phyloP scores from a whole-genome alignment of 2,888 invertebrate species.

The Caenorhabditis sp. region DNA sequence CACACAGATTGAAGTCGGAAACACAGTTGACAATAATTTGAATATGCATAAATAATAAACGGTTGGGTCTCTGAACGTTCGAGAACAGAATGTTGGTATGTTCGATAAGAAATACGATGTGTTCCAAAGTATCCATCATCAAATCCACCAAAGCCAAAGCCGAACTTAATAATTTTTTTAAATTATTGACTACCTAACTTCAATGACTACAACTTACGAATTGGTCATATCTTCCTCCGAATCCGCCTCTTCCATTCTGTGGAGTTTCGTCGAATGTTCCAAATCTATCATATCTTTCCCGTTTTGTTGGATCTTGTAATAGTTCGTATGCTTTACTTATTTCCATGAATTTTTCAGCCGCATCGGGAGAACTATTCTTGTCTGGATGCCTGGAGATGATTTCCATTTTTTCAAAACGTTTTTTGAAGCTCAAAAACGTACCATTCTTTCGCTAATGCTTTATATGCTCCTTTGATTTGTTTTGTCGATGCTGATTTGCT shows the following conservation, averaged over 20 bases:
- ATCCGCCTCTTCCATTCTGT: slow-evolving; percentile 14
- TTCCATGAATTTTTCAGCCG: slow-evolving; percentile 63
- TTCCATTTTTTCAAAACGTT: slow-evolving; percentile 3
- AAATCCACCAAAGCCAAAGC: slow-evolving; percentile 47
- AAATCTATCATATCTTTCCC: slow-evolving; percentile 62
- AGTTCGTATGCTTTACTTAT: slow-evolving; percentile 68
- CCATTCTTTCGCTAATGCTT: slow-evolving; percentile 89
- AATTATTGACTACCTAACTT: background rate
- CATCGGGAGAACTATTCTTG: slow-evolving; percentile 60
- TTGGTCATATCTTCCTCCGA: slow-evolving; percentile 45
- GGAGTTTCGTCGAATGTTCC: slow-evolving; percentile 63
- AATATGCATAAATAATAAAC: slow-evolving; percentile 73
- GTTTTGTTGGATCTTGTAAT: slow-evolving; percentile 52
- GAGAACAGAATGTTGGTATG: slow-evolving; percentile 57
- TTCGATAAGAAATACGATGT: slow-evolving; percentile 54
- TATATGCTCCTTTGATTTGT: slow-evolving; percentile 89
- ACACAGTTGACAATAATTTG: slow-evolving; percentile 73
- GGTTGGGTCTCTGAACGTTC: slow-evolving; percentile 71
- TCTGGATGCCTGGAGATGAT: slow-evolving; percentile 71
- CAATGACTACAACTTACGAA: slow-evolving; percentile 49
- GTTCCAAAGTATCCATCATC: slow-evolving; percentile 57
- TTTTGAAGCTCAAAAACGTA: slow-evolving; percentile 71
- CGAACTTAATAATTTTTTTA: slow-evolving; percentile 36
- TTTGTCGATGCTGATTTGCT: slow-evolving; percentile 80
- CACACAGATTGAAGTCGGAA: slow-evolving; percentile 72